A percentile compares a stretch with the other conserved stretches of the same genome.
These are phyloP conservation scores for Cuculus canorus DNA, from an alignment of 2,797 vertebrate genomes.

Conservation along the genomic window DNA sequence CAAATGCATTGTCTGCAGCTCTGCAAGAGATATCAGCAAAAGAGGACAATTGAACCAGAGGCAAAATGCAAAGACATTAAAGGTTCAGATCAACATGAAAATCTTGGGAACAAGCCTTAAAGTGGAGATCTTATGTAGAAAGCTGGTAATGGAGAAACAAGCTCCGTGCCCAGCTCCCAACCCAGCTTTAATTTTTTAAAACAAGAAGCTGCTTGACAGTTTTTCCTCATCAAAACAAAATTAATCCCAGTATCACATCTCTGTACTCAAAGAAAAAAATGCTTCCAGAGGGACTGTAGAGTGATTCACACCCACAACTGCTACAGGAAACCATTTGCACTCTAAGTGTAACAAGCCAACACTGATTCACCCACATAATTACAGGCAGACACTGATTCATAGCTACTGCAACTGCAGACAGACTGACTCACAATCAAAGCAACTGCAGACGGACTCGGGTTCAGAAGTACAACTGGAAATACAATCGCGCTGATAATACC, in stretches of 20 bases:
- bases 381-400: constrained; percentile 68
- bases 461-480: constrained; percentile 53
- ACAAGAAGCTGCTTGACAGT: constrained; percentile 13
- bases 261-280: constrained; percentile 22
- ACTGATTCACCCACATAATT: constrained; percentile 59
- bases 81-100: not conserved
- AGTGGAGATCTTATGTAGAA: not conserved
- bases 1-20: not conserved
- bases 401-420: constrained; percentile 65
- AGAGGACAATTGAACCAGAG: not conserved
- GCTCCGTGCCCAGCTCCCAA: constrained; percentile 4
- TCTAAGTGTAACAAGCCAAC: constrained; percentile 55
- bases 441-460: constrained; percentile 60
- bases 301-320: constrained; percentile 50
- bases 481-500: not conserved
- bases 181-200: constrained; percentile 44
- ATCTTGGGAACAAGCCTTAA: not conserved
- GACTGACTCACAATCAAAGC: constrained; percentile 61
- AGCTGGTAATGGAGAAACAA: not conserved
- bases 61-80: not conserved
- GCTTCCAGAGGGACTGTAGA: constrained; percentile 56
- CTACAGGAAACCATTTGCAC: constrained; percentile 61
- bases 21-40: not conserved
- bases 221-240: constrained; percentile 60
- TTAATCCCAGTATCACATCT: constrained; percentile 47